Percentiles rank a stretch among this genome's conserved stretches.
phyloP scores from a whole-genome alignment of 2,888 invertebrate species.

The Nemotelus pantherinus region DNA sequence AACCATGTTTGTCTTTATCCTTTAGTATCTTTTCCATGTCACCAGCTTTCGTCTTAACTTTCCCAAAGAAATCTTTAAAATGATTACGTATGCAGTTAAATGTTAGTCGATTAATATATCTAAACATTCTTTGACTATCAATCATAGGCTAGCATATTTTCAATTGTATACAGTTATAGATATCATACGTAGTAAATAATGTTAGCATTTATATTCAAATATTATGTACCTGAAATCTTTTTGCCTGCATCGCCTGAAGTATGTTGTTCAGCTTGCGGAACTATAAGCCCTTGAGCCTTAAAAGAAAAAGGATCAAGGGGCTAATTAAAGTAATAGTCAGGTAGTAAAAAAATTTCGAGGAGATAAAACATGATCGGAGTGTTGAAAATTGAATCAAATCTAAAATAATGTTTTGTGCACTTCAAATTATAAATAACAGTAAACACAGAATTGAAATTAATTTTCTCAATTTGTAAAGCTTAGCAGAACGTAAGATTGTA shows the following conservation, averaged over 20 bases:
- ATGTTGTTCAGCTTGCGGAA: conserved; percentile 78
- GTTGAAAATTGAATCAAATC: no score
- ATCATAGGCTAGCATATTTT: neutral
- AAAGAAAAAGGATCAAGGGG: conserved; percentile 8
- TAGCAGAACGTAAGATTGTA: no score
- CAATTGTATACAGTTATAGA: neutral
- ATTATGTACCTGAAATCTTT: conserved; percentile 80
- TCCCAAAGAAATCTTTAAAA: conserved; percentile 87
- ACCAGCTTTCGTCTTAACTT: conserved; percentile 95
- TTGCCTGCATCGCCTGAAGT: conserved; percentile 80
- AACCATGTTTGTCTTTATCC: conserved; percentile 92
- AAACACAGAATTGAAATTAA: no score
- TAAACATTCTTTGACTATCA: neutral
- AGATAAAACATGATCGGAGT: no score
- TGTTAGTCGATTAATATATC: conserved; percentile 4
- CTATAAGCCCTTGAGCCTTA: conserved; percentile 84
- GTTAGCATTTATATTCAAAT: neutral
- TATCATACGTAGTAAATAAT: no score
- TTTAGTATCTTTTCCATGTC: conserved; percentile 91
- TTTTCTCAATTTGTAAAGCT: no score
- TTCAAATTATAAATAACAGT: no score
- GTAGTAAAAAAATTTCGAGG: no score
- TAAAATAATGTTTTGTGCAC: no score
- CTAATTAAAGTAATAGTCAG: no score
- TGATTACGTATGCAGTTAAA: neutral